Evolutionary conservation across 2,797 vertebrate genomes (phyloP).

Genomic region (Chrysocyon brachyurus): DNA sequence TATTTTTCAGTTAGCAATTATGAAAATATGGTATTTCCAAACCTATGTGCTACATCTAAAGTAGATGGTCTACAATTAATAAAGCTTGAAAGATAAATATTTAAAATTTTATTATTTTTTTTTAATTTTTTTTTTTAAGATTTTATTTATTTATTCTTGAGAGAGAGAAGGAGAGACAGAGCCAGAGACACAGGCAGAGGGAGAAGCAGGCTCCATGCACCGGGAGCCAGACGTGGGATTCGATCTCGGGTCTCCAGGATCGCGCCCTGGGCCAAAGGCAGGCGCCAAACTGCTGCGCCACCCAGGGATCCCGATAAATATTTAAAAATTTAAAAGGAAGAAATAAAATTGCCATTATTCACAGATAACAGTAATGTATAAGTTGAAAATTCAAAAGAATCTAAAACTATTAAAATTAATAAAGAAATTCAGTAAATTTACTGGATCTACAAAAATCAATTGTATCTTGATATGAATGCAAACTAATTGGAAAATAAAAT

Average conservation of each 20-base stretch:
- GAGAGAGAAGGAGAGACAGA: too few relatives aligned
- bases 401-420: conserved; percentile 3
- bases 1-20: not conserved
- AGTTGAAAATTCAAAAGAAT: not conserved
- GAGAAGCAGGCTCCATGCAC: too few relatives aligned
- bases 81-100: not conserved
- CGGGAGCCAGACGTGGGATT: too few relatives aligned
- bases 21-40: conserved; percentile 11
- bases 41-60: not conserved
- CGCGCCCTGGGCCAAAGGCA: too few relatives aligned
- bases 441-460: not conserved
- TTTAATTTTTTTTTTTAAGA: too few relatives aligned
- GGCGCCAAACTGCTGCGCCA: too few relatives aligned
- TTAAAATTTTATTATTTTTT: not conserved
- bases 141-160: too few relatives aligned
- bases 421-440: conserved; percentile 21
- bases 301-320: not conserved
- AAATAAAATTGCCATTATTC: not conserved
- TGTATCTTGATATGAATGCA: not conserved
- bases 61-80: not conserved
- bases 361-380: not conserved
- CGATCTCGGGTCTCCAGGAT: too few relatives aligned
- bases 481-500: conserved; percentile 17
- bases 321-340: not conserved
- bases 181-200: too few relatives aligned